A percentile compares a stretch with the other conserved stretches of the same genome.
phyloP scores from a whole-genome alignment of 2,797 vertebrate species.

The Amphiprion clarkii region DNA sequence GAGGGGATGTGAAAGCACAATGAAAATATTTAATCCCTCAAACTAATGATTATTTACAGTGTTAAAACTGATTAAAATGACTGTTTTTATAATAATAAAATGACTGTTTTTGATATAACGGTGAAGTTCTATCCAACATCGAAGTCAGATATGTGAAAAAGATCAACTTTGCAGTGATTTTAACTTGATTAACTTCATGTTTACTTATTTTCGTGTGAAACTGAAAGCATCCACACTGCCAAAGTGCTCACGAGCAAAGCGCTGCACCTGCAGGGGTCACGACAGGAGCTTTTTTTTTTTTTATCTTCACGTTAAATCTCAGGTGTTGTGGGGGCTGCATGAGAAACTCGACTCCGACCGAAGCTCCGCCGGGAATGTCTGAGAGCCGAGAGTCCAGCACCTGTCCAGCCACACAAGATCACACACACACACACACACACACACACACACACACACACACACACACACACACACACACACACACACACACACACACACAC shows the following conservation, averaged over 20 bases:
- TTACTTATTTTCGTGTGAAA: no score
- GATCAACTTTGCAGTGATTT: no score
- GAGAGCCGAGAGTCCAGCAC: slow-evolving; percentile 38
- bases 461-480: not conserved
- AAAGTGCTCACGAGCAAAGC: not conserved
- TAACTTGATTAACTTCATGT: no score
- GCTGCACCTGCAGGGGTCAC: not conserved
- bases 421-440: not conserved
- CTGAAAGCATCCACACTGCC: not conserved
- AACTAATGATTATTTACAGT: no score
- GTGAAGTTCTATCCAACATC: no score
- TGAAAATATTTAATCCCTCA: no score
- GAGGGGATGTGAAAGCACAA: no score
- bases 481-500: not conserved
- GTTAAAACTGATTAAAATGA: no score
- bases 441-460: not conserved
- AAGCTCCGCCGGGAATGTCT: slow-evolving; percentile 57
- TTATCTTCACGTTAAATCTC: not conserved
- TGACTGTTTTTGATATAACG: no score
- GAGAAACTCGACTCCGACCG: slow-evolving; percentile 51
- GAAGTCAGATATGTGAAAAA: no score
- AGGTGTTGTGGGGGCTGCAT: slow-evolving; percentile 15
- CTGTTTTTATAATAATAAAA: no score
- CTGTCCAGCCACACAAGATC: slow-evolving; percentile 29
- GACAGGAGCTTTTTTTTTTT: no score